Evolutionary conservation across 2,888 invertebrate species (phyloP), one percentile per base, ranked within the genome.

Genomic region (Nephrotoma guestfalica): DNA sequence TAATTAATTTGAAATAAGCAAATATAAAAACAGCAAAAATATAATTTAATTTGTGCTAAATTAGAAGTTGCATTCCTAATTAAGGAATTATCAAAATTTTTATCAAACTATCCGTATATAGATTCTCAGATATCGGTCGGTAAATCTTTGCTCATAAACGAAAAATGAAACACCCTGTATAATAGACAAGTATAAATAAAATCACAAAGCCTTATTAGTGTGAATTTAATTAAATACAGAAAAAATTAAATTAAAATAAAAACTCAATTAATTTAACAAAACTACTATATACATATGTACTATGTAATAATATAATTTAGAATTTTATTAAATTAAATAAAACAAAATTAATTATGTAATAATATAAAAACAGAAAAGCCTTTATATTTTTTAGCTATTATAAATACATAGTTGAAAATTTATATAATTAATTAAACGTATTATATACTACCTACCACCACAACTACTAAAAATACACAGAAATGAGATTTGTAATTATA

Each of bases 201-300:
- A 85, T 85, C 85, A 85, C 85, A 85, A 85, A 85, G 85, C 85
- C 85, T 85, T 85, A 85, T 85, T 85, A 85, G 85, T 85, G 85
- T 85, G 85, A 43, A 85, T 43, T 85, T 41, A 85, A 85, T 43
- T 18, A 18, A 45, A 11, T 45, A 43, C 42, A 41, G 42, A 15
- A 41, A 42, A 85, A 85, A 85, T 18, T 43, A 45, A 85, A 85
- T 71, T 84, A 41, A 41, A 43, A 85, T 9, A 85, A 85, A 85
- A 85, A 85, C 15, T 18, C 41, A 45, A 85, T 85, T 41, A 41
- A 41, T 42, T 41, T 41, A 41, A 85, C 41, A 13, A 85, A 30
- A 85, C 6, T 18, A 85, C 43, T 85, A 11, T 18, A 85, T 6
- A 41, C 4, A 42, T 30, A 30, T 3, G 3, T 30, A 30, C 30